Conservation (phyloP, 2,797 vertebrate species). For the Manis crassicaudata region DNA sequence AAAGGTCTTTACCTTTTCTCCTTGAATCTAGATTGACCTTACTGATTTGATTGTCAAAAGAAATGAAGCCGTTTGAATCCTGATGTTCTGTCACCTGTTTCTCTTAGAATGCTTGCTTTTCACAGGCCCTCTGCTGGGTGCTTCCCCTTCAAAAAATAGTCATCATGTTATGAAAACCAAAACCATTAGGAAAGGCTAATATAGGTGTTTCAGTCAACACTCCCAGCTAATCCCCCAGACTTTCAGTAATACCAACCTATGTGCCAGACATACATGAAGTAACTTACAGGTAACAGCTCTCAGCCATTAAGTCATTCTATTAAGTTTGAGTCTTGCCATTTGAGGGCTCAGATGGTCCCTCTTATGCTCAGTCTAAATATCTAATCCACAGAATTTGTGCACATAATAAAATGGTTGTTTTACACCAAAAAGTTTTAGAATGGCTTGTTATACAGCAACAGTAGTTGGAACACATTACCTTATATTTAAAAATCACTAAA, state of each 20-base stretch:
- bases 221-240: background rate
- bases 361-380: background rate
- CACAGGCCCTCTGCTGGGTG: background rate
- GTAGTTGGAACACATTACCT: background rate
- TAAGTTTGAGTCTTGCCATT: background rate
- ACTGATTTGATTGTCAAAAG: background rate
- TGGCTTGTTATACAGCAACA: background rate
- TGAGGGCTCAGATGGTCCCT: background rate
- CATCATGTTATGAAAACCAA: background rate
- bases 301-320: background rate
- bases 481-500: constrained; percentile 34
- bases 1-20: background rate
- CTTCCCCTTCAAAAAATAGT: background rate
- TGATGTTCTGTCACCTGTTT: background rate
- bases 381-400: background rate
- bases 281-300: background rate
- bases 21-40: background rate
- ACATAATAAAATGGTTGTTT: background rate
- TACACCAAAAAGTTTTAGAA: background rate
- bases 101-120: background rate
- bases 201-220: background rate
- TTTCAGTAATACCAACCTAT: background rate
- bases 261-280: background rate
- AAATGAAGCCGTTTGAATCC: background rate
- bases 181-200: background rate